phyloP scores from a whole-genome alignment of 2,797 vertebrate species.

The Botia almorhae region DNA sequence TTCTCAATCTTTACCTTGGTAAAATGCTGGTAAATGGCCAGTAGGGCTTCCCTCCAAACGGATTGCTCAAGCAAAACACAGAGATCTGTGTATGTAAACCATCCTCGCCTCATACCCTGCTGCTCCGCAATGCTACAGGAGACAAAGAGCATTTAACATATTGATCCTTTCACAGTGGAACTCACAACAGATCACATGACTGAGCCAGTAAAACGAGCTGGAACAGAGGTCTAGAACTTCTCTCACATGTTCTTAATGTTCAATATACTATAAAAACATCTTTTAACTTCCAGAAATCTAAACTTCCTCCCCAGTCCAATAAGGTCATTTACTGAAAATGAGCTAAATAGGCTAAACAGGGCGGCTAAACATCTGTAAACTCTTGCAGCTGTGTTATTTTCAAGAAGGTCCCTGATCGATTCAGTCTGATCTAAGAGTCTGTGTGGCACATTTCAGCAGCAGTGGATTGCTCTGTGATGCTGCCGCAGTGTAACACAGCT shows the following conservation, averaged over 20 bases:
- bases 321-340: too few relatives aligned
- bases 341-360: neutral
- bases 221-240: neutral
- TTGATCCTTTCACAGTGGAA: neutral
- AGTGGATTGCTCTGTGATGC: too few relatives aligned
- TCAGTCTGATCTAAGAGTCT: too few relatives aligned
- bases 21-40: conserved; percentile 87
- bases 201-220: neutral
- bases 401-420: too few relatives aligned
- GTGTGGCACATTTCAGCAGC: too few relatives aligned
- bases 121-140: conserved; percentile 86
- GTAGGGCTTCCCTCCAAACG: conserved; percentile 85
- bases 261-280: neutral
- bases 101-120: conserved; percentile 91
- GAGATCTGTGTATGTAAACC: conserved; percentile 97
- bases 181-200: neutral
- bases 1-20: conserved; percentile 79
- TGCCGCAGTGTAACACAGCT: too few relatives aligned
- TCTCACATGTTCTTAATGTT: neutral
- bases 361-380: too few relatives aligned
- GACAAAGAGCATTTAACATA: conserved; percentile 5
- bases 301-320: neutral
- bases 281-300: too few relatives aligned
- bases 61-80: conserved; percentile 93
- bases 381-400: too few relatives aligned